These are phyloP conservation scores for Cotesia glomerata DNA, from an alignment of 1,140 invertebrate genomes.

Conservation along the genomic window DNA sequence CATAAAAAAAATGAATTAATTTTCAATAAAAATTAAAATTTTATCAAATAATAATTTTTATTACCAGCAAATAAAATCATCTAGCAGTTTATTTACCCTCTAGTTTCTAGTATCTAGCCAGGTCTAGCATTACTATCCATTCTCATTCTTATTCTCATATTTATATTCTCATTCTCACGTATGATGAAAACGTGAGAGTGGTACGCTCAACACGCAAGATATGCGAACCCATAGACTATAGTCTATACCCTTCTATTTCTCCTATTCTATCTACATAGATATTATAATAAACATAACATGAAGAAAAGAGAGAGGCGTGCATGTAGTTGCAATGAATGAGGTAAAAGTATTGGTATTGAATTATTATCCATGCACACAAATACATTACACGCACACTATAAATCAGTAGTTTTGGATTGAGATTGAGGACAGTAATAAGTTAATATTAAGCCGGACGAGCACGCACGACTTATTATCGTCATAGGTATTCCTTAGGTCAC, in stretches of 20 bases:
- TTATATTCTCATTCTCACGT: conserved; percentile 15
- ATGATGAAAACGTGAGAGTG: conserved; percentile 10
- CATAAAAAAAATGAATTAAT: no score
- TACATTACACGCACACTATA: neutral
- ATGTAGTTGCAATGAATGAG: neutral
- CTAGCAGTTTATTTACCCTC: no score
- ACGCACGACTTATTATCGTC: conserved; percentile 7
- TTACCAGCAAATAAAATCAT: no score
- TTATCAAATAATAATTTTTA: no score
- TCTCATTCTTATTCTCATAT: no score
- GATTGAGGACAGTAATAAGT: conserved; percentile 8
- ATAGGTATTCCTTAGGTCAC: conserved; percentile 9
- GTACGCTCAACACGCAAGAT: conserved; percentile 3
- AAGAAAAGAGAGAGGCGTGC: neutral
- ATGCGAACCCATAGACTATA: neutral
- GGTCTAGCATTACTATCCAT: no score
- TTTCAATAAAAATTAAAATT: no score
- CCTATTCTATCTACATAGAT: no score
- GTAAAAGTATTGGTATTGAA: neutral
- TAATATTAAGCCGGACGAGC: neutral
- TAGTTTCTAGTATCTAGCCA: no score
- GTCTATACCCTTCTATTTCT: neutral
- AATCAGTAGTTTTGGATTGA: neutral
- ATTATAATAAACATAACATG: no score
- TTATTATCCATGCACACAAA: neutral